Evolutionary conservation across 2,113 vertebrate species (phyloP).

Genomic region (Oxygymnocypris stewartii): DNA sequence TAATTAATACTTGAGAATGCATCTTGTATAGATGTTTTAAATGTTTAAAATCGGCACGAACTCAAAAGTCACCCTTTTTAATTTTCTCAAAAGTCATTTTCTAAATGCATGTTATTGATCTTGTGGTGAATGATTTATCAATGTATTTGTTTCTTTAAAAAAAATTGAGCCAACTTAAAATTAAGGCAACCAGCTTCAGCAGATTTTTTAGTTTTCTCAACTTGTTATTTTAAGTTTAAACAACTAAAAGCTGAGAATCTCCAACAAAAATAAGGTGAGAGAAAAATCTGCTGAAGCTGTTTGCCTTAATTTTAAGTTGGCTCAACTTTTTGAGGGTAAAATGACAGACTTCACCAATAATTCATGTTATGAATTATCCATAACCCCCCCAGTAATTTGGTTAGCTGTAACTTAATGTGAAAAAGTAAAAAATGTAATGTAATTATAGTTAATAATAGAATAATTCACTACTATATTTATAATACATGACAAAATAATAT

Average conservation of each 20-base stretch:
- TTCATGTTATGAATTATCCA: too few species aligned
- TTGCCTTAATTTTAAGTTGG: too few species aligned
- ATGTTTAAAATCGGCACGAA: background rate
- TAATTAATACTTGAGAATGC: background rate
- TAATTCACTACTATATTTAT: background rate
- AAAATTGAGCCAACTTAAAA: too few species aligned
- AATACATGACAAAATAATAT: too few species aligned
- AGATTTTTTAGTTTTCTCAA: too few species aligned
- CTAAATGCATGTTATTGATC: background rate
- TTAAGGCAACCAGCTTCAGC: too few species aligned
- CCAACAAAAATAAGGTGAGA: too few species aligned
- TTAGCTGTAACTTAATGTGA: background rate
- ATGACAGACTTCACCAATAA: background rate
- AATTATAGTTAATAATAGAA: background rate
- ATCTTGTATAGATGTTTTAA: background rate
- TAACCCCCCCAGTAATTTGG: background rate
- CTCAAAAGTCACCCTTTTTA: background rate
- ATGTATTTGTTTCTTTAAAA: background rate
- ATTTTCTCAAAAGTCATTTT: background rate
- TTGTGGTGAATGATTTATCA: background rate
- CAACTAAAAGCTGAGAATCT: too few species aligned
- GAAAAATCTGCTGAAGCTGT: too few species aligned
- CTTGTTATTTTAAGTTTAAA: too few species aligned
- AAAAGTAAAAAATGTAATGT: background rate
- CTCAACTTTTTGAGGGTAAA: too few species aligned